These are phyloP conservation scores for Morpho deidamia DNA, from an alignment of 2,888 invertebrate species.

Conservation along the genomic window DNA sequence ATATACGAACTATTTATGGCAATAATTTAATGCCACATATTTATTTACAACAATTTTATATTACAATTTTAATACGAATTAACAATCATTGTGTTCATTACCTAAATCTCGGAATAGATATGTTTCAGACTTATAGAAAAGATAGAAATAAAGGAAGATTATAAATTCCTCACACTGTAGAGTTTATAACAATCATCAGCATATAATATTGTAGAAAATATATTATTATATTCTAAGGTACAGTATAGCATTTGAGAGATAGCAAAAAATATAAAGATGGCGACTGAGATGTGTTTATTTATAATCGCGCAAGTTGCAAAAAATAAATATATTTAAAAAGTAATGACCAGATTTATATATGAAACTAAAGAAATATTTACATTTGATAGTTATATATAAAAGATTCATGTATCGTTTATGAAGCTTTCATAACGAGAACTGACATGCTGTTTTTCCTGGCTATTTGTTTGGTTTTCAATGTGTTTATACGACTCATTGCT, in stretches of 20 bases:
- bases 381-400: too few species aligned
- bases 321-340: neutral
- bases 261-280: neutral
- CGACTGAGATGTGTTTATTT: neutral
- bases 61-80: slow-evolving; percentile 51
- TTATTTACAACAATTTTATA: slow-evolving; percentile 44
- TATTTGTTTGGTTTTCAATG: too few species aligned
- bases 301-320: slow-evolving; percentile 3
- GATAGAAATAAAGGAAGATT: neutral
- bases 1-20: slow-evolving; percentile 27
- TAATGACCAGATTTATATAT: too few species aligned
- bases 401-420: too few species aligned
- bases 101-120: slow-evolving; percentile 67
- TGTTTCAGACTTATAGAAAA: slow-evolving; percentile 51
- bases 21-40: slow-evolving; percentile 29
- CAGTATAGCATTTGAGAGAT: neutral
- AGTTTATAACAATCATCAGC: neutral
- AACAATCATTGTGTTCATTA: slow-evolving; percentile 43
- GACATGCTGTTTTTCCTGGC: too few species aligned
- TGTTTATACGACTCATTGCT: too few species aligned
- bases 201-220: neutral
- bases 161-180: neutral
- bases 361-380: too few species aligned
- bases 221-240: neutral
- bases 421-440: too few species aligned